Percentiles rank a stretch among this genome's conserved stretches.
phyloP scores from a whole-genome alignment of 2,888 invertebrate species.

The Galeruca laticollis region DNA sequence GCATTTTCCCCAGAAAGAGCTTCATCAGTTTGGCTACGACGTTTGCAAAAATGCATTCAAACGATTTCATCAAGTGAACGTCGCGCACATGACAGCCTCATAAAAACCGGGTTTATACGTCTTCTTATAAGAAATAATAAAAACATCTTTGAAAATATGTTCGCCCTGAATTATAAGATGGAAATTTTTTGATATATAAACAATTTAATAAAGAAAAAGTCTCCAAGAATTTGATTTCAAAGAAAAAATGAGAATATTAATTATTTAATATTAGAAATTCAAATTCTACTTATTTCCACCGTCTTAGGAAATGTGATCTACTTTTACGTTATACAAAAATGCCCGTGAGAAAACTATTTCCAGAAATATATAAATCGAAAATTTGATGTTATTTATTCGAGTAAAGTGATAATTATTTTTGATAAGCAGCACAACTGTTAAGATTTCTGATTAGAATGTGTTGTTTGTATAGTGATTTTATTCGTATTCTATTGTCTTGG shows the following conservation, averaged over 20 bases:
- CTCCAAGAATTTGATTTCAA: conserved; percentile 9
- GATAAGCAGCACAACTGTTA: too few species aligned
- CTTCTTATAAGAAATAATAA: conserved; percentile 29
- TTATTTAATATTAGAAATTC: too few species aligned
- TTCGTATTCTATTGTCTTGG: too few species aligned
- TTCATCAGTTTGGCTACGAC: conserved; percentile 54
- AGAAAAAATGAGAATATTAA: neutral
- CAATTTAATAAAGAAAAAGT: conserved; percentile 32
- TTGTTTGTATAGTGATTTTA: too few species aligned
- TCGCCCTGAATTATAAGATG: conserved; percentile 33
- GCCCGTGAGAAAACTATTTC: too few species aligned
- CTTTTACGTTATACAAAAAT: too few species aligned
- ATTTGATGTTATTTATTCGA: too few species aligned
- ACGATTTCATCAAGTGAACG: conserved; percentile 54
- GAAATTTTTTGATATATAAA: conserved; percentile 33
- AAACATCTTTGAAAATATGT: conserved; percentile 28
- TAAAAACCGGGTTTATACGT: conserved; percentile 47
- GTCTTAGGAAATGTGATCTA: too few species aligned
- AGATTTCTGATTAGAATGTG: too few species aligned
- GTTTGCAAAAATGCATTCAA: conserved; percentile 57
- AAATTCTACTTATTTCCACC: too few species aligned
- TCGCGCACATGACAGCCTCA: conserved; percentile 50
- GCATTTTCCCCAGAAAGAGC: conserved; percentile 47
- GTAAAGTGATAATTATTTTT: too few species aligned
- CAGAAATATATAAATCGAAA: too few species aligned